A percentile compares a stretch with the other conserved stretches of the same genome.
Evolutionary conservation across 37 sponge, comb jelly and placozoan species (phyloP).

Genomic region (Oopsacas minuta): DNA sequence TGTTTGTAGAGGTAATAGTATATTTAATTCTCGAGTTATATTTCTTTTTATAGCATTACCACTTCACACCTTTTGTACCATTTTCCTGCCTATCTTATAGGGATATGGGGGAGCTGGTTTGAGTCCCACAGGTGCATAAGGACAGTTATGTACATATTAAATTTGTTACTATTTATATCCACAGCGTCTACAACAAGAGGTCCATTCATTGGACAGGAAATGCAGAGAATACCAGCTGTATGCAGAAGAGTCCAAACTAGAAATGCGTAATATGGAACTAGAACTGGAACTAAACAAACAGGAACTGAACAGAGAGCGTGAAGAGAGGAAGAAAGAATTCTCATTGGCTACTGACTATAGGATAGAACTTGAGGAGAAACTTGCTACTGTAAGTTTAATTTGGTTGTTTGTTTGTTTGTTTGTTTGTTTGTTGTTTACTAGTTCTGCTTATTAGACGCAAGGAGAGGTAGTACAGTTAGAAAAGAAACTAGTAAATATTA

Average conservation of each 20-base stretch:
- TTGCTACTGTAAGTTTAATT: background rate
- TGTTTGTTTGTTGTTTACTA: background rate
- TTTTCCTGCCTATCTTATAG: too few relatives aligned
- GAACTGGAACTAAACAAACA: background rate
- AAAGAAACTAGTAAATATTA: background rate
- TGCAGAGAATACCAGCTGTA: constrained; percentile 7
- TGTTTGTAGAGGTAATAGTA: background rate
- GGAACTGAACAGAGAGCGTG: background rate
- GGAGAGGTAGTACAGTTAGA: background rate
- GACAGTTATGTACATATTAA: too few relatives aligned
- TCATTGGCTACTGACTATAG: background rate
- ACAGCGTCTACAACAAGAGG: background rate
- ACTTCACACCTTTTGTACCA: too few relatives aligned
- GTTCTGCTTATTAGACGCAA: background rate
- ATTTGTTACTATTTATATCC: too few relatives aligned
- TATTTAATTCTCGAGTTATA: too few relatives aligned
- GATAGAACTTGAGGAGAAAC: background rate
- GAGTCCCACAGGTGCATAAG: too few relatives aligned
- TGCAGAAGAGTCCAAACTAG: background rate
- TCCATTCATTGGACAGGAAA: background rate
- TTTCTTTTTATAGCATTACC: too few relatives aligned
- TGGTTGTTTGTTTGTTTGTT: background rate
- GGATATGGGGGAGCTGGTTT: too few relatives aligned
- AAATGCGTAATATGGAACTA: background rate
- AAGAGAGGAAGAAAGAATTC: background rate